phyloP scores from a whole-genome alignment of 2,113 vertebrate species.

The Sylvilagus bachmani region DNA sequence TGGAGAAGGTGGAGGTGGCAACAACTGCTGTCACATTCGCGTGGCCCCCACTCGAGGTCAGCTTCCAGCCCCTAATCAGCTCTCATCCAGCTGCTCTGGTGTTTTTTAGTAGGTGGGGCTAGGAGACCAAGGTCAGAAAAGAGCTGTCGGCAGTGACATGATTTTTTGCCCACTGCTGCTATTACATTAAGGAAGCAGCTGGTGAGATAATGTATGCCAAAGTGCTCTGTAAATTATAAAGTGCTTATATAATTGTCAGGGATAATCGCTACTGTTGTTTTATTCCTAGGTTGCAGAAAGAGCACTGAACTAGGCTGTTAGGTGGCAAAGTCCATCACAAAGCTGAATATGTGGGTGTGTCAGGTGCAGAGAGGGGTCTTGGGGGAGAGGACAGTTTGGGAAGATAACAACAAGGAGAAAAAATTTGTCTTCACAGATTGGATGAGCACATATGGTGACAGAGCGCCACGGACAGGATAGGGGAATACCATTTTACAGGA shows the following conservation, averaged over 20 bases:
- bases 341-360: not conserved
- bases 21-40: slow-evolving; percentile 46
- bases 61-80: slow-evolving; percentile 65
- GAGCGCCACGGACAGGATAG: not conserved
- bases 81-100: slow-evolving; percentile 67
- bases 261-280: slow-evolving; percentile 73
- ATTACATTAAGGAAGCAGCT: slow-evolving; percentile 81
- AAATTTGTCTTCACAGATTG: not conserved
- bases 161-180: slow-evolving; percentile 73
- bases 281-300: slow-evolving; percentile 65
- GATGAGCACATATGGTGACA: not conserved
- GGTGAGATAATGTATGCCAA: slow-evolving; percentile 79
- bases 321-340: slow-evolving; percentile 16
- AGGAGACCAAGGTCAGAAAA: slow-evolving; percentile 72
- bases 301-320: slow-evolving; percentile 11
- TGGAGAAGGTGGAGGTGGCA: slow-evolving; percentile 73
- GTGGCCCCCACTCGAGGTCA: slow-evolving; percentile 70
- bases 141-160: slow-evolving; percentile 62
- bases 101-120: slow-evolving; percentile 69
- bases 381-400: not conserved
- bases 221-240: slow-evolving; percentile 76
- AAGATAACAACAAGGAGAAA: not conserved
- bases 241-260: slow-evolving; percentile 73
- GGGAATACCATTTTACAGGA: not conserved
- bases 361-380: not conserved